These are phyloP conservation scores for Sardina pilchardus DNA, from an alignment of 2,113 vertebrate species.

Conservation along the genomic window DNA sequence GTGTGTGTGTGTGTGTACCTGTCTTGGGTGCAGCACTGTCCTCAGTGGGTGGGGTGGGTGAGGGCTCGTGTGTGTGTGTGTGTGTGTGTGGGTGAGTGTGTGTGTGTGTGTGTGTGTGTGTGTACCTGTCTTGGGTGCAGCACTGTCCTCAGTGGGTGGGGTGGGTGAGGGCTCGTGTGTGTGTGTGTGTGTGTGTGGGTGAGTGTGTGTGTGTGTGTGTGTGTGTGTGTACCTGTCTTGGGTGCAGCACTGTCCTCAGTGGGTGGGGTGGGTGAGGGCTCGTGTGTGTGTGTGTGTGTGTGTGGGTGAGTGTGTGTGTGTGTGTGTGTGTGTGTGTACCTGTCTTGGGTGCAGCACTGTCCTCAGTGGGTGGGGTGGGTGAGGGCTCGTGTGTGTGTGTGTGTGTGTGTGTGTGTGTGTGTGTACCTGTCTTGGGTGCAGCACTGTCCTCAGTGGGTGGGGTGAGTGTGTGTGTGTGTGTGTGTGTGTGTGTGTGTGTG, in stretches of 20 bases:
- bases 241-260: slow-evolving; percentile 90
- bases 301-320: not conserved
- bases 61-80: slow-evolving; percentile 81
- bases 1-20: slow-evolving; percentile 65
- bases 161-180: slow-evolving; percentile 86
- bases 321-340: slow-evolving; percentile 64
- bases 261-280: slow-evolving; percentile 90
- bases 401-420: not conserved
- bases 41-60: slow-evolving; percentile 89
- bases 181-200: no score
- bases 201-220: not conserved
- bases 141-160: slow-evolving; percentile 91
- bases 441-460: slow-evolving; percentile 92
- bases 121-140: slow-evolving; percentile 87
- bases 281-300: no score
- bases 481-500: not conserved
- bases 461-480: slow-evolving; percentile 70
- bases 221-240: slow-evolving; percentile 80
- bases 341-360: slow-evolving; percentile 88
- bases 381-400: slow-evolving; percentile 80
- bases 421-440: slow-evolving; percentile 85
- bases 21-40: slow-evolving; percentile 90
- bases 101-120: not conserved
- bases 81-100: no score
- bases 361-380: slow-evolving; percentile 90